Percentiles rank a stretch among this genome's conserved stretches.
These are phyloP conservation scores for Sesia apiformis DNA, from an alignment of 2,888 invertebrate species.

Conservation along the genomic window DNA sequence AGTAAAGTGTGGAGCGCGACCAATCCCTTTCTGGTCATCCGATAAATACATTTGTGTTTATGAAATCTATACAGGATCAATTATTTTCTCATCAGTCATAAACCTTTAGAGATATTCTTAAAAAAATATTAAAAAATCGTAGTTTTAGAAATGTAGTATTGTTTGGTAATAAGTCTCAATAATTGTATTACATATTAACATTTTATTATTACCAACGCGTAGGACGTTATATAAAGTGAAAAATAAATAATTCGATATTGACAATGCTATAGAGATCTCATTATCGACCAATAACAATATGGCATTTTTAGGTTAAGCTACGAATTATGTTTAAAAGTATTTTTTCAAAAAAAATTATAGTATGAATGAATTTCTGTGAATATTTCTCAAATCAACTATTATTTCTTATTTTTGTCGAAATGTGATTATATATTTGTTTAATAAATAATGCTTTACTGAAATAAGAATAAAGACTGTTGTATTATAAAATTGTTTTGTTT, in stretches of 20 bases:
- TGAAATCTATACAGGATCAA: too few relatives aligned
- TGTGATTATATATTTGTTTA: slow-evolving; percentile 50
- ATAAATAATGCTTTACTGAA: slow-evolving; percentile 51
- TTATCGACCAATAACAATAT: slow-evolving; percentile 73
- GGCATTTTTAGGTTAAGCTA: slow-evolving; percentile 71
- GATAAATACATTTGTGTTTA: too few relatives aligned
- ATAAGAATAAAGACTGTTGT: slow-evolving; percentile 75
- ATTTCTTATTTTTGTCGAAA: slow-evolving; percentile 39
- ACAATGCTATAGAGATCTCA: slow-evolving; percentile 70
- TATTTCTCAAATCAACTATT: slow-evolving; percentile 32
- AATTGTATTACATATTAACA: slow-evolving; percentile 27
- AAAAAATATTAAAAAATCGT: slow-evolving; percentile 28
- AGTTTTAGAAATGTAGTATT: slow-evolving; percentile 55
- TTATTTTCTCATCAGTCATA: too few relatives aligned
- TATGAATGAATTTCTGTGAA: slow-evolving; percentile 22
- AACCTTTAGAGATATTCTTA: not conserved
- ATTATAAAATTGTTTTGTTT: slow-evolving; percentile 61
- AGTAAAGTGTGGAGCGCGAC: not conserved
- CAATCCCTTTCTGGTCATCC: too few relatives aligned
- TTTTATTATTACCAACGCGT: slow-evolving; percentile 48
- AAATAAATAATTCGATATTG: slow-evolving; percentile 53
- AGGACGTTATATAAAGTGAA: slow-evolving; percentile 47
- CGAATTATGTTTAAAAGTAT: slow-evolving; percentile 39
- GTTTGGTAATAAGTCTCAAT: slow-evolving; percentile 47
- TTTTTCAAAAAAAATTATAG: slow-evolving; percentile 29